phyloP scores from a whole-genome alignment of 2,888 invertebrate genomes.

The Ecliptopera silaceata region DNA sequence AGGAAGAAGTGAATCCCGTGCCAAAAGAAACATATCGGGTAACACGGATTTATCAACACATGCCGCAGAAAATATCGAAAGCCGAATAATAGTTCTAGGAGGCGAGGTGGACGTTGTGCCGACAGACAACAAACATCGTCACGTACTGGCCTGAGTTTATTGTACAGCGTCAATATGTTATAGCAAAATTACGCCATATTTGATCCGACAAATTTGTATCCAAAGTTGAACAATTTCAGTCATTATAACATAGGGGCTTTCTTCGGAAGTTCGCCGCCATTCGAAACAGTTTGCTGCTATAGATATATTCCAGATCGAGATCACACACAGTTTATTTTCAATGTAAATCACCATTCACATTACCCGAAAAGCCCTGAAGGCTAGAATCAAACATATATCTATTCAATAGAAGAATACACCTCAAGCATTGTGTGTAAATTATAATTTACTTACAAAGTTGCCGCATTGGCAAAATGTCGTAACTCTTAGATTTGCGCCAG shows the following conservation, averaged over 20 bases:
- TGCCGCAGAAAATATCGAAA: conserved; percentile 7
- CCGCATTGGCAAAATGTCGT: conserved; percentile 22
- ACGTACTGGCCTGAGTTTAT: conserved; percentile 2
- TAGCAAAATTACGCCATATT: not conserved
- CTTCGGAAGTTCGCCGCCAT: no score
- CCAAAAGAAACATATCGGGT: conserved; percentile 18
- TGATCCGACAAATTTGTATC: no score
- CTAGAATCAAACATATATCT: no score
- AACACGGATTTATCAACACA: conserved; percentile 15
- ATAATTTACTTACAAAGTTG: conserved; percentile 12
- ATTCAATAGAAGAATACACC: not conserved
- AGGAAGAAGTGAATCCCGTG: conserved; percentile 8
- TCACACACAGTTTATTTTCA: no score
- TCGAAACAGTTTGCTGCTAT: no score
- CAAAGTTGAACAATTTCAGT: no score
- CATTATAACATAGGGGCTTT: no score
- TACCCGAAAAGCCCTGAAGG: no score
- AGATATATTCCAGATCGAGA: no score
- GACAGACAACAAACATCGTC: conserved; percentile 15
- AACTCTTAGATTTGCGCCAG: conserved; percentile 33
- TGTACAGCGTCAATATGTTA: not conserved
- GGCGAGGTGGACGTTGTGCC: conserved; percentile 13
- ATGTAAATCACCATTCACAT: no score
- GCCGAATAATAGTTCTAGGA: not conserved
- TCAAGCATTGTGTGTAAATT: not conserved